Conservation (phyloP, 2,888 invertebrate genomes). For the Lamellibrachia columna region DNA sequence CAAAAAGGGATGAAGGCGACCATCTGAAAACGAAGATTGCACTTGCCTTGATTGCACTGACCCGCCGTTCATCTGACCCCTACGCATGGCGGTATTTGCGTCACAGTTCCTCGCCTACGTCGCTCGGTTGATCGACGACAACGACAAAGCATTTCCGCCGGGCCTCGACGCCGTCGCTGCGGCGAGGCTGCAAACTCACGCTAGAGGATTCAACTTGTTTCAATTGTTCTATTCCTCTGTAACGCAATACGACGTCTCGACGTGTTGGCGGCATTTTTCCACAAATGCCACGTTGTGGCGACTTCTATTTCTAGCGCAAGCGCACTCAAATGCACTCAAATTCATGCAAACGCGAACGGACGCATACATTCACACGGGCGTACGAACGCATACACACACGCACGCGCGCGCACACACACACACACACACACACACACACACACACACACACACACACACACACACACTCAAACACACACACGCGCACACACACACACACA, state of each 20-base stretch:
- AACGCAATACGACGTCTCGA: background rate
- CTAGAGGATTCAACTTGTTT: background rate
- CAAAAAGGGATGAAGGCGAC: too few relatives aligned
- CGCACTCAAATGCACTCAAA: too few relatives aligned
- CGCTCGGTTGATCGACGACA: background rate
- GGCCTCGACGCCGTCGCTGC: background rate
- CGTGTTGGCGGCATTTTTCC: background rate
- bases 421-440: background rate
- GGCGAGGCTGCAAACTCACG: background rate
- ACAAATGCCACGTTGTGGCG: background rate
- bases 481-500: background rate
- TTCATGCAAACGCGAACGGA: background rate
- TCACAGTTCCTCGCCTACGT: background rate
- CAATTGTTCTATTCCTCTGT: background rate
- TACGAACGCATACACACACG: background rate
- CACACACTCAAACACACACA: background rate
- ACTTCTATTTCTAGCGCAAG: background rate
- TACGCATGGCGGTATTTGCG: background rate
- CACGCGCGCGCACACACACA: too few relatives aligned
- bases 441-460: background rate
- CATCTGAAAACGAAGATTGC: too few relatives aligned
- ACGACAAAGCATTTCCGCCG: background rate
- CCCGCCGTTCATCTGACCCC: background rate
- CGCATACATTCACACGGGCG: background rate
- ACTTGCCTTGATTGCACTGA: too few relatives aligned